These are phyloP conservation scores for Malthinus seriepunctatus DNA, from an alignment of 2,888 invertebrate genomes.

Conservation along the genomic window DNA sequence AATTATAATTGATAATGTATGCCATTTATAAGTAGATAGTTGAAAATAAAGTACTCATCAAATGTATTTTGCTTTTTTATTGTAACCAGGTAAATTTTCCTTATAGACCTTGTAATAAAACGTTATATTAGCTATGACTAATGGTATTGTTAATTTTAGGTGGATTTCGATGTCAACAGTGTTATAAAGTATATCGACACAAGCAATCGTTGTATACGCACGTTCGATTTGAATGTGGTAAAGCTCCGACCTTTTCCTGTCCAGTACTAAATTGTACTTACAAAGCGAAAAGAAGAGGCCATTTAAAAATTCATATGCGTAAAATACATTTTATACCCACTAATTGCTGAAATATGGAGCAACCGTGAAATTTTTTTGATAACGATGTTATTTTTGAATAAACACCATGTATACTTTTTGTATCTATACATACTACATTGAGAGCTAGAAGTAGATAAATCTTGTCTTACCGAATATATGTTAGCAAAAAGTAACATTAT, in stretches of 20 bases:
- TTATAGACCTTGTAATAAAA: too few relatives aligned
- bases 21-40: too few relatives aligned
- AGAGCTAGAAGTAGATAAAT: too few relatives aligned
- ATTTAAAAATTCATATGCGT: constrained; percentile 19
- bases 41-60: too few relatives aligned
- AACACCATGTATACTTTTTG: too few relatives aligned
- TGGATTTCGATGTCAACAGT: constrained; percentile 42
- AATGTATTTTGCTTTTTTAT: too few relatives aligned
- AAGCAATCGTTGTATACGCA: constrained; percentile 42
- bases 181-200: constrained; percentile 21
- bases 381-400: background rate
- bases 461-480: too few relatives aligned
- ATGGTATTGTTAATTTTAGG: constrained; percentile 9
- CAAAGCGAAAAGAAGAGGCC: constrained; percentile 14
- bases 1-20: too few relatives aligned
- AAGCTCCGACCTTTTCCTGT: constrained; percentile 51
- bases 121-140: background rate
- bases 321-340: constrained; percentile 13
- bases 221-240: constrained; percentile 60
- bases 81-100: too few relatives aligned
- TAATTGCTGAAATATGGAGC: too few relatives aligned
- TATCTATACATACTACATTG: too few relatives aligned
- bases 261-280: constrained; percentile 13
- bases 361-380: background rate
- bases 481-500: too few relatives aligned